These are phyloP conservation scores for Bungarus multicinctus DNA, from an alignment of 2,113 vertebrate species.

Conservation along the genomic window DNA sequence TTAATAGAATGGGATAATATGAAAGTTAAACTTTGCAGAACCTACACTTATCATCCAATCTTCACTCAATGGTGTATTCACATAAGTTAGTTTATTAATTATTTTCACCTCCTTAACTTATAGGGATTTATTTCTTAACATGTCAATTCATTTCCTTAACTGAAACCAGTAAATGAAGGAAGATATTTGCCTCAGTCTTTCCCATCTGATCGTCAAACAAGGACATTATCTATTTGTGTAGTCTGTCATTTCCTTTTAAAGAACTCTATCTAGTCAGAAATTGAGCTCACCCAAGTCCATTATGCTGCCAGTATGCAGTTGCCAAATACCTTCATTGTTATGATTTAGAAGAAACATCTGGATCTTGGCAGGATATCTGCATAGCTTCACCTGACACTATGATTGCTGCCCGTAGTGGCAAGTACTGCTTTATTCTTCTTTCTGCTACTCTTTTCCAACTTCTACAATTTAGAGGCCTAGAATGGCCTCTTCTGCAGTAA, in stretches of 20 bases:
- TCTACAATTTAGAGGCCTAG: not conserved
- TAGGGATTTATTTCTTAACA: not conserved
- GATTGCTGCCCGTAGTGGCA: not conserved
- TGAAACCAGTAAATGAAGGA: not conserved
- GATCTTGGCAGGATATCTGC: not conserved
- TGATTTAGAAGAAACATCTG: not conserved
- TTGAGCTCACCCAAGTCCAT: not conserved
- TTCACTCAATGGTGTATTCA: not conserved
- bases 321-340: not conserved
- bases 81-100: not conserved
- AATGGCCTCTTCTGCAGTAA: not conserved
- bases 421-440: not conserved
- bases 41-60: not conserved
- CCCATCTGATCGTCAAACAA: not conserved
- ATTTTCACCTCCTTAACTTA: not conserved
- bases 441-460: too few species aligned
- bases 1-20: not conserved
- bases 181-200: not conserved
- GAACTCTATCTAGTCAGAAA: not conserved
- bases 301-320: not conserved
- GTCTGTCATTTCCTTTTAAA: not conserved
- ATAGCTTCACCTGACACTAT: not conserved
- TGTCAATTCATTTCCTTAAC: not conserved
- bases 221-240: not conserved
- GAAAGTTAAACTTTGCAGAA: fast-evolving